phyloP scores from a whole-genome alignment of 1,140 invertebrate species.

The Pogonomyrmex californicus region DNA sequence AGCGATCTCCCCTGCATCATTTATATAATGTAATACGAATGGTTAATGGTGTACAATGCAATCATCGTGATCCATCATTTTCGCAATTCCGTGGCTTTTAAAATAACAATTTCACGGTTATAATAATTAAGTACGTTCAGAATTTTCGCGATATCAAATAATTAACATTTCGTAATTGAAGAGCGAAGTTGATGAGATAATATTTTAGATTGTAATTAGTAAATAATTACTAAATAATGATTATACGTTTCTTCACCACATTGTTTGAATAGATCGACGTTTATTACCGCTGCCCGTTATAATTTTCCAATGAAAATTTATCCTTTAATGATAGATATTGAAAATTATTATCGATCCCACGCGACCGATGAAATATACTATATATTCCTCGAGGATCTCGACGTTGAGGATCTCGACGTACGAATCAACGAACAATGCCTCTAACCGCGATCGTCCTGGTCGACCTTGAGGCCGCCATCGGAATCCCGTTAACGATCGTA shows the following conservation, averaged over 20 bases:
- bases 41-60: slow-evolving; percentile 16
- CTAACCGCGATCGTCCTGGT: slow-evolving; percentile 37
- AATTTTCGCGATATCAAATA: slow-evolving; percentile 49
- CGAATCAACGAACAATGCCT: slow-evolving; percentile 54
- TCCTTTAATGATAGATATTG: slow-evolving; percentile 35
- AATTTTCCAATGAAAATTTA: slow-evolving; percentile 53
- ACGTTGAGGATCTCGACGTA: slow-evolving; percentile 34
- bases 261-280: slow-evolving; percentile 44
- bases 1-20: background rate
- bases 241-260: slow-evolving; percentile 47
- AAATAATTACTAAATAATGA: slow-evolving; percentile 43
- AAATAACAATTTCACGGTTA: slow-evolving; percentile 36
- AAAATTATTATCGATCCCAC: slow-evolving; percentile 42
- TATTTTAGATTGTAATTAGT: slow-evolving; percentile 46
- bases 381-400: slow-evolving; percentile 36
- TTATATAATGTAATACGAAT: slow-evolving; percentile 14
- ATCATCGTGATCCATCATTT: slow-evolving; percentile 34
- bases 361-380: slow-evolving; percentile 32
- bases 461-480: slow-evolving; percentile 65
- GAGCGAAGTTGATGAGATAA: slow-evolving; percentile 43
- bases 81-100: slow-evolving; percentile 30
- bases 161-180: slow-evolving; percentile 57
- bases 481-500: slow-evolving; percentile 68
- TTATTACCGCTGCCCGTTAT: slow-evolving; percentile 34
- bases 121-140: slow-evolving; percentile 42